These are phyloP conservation scores for Hanleya hanleyi DNA, from an alignment of 2,888 invertebrate species.

Conservation along the genomic window DNA sequence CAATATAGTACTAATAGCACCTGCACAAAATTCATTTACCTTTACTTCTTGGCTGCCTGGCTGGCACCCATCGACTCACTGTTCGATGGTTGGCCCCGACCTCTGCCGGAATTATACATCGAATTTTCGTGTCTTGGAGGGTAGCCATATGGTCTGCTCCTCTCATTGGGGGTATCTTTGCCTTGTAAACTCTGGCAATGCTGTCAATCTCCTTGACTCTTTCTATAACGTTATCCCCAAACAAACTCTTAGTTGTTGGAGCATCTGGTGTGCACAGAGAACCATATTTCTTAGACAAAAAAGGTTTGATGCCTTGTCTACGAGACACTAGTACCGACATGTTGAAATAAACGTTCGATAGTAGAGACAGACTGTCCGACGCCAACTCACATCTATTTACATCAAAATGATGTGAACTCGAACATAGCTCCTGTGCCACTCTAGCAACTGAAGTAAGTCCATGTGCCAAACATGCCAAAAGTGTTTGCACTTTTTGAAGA, in stretches of 20 bases:
- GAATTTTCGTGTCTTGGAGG: too few relatives aligned
- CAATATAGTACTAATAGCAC: background rate
- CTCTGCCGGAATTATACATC: too few relatives aligned
- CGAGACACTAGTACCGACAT: background rate
- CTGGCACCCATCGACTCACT: too few relatives aligned
- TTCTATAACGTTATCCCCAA: background rate
- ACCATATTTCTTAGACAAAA: background rate
- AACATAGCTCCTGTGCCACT: background rate
- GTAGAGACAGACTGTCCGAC: background rate
- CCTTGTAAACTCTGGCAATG: background rate
- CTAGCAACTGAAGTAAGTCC: background rate
- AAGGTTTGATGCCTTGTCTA: background rate
- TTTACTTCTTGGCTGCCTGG: background rate
- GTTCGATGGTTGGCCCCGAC: too few relatives aligned
- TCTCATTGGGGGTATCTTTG: too few relatives aligned
- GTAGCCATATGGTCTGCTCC: too few relatives aligned
- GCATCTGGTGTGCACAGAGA: background rate
- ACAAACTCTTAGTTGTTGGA: background rate
- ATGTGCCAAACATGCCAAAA: background rate
- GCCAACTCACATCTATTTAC: background rate
- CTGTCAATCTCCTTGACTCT: background rate
- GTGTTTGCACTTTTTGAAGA: background rate
- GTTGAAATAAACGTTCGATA: background rate
- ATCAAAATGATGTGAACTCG: background rate
- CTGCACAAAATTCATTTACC: background rate